Evolutionary conservation across 1,140 invertebrate species (phyloP).

Genomic region (Drosophila ananassae): DNA sequence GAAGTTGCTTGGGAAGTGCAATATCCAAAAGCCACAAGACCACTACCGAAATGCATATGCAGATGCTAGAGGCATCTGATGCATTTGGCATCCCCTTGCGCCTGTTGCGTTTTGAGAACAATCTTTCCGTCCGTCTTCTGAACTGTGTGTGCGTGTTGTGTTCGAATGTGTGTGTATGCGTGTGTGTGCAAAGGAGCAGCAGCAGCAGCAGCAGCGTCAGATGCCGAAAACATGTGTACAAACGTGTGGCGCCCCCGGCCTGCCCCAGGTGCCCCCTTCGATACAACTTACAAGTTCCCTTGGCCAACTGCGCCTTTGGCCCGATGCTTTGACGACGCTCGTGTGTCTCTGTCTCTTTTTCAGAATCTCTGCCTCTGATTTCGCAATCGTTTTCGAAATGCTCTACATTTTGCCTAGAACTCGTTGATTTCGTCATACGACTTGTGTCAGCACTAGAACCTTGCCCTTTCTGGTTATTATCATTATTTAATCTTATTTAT

Average conservation of each 20-base stretch:
- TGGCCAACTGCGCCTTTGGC: conserved; percentile 58
- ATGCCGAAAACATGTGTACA: conserved; percentile 57
- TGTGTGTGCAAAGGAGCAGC: conserved; percentile 8
- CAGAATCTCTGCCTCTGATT: conserved; percentile 37
- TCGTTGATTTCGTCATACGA: conserved; percentile 12
- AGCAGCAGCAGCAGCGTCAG: conserved; percentile 12
- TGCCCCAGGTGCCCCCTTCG: not conserved
- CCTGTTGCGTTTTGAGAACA: conserved; percentile 51
- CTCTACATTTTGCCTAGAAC: conserved; percentile 20
- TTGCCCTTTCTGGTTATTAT: conserved; percentile 31
- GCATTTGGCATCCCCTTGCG: conserved; percentile 31
- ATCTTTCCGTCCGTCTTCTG: not conserved
- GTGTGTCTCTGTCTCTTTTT: conserved; percentile 42
- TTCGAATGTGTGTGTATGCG: conserved; percentile 8
- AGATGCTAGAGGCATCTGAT: conserved; percentile 45
- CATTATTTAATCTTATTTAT: not conserved
- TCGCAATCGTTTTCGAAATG: conserved; percentile 54
- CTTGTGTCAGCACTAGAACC: conserved; percentile 12
- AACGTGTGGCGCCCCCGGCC: conserved; percentile 17
- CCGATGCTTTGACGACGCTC: conserved; percentile 34
- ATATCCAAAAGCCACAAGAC: conserved; percentile 41
- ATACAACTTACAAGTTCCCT: conserved; percentile 33
- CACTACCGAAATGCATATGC: conserved; percentile 26
- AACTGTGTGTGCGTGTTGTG: not conserved
- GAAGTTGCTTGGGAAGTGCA: conserved; percentile 28